Base-by-base conservation (phyloP, 1,140 invertebrate species). In the Hormaphis cornu region DNA sequence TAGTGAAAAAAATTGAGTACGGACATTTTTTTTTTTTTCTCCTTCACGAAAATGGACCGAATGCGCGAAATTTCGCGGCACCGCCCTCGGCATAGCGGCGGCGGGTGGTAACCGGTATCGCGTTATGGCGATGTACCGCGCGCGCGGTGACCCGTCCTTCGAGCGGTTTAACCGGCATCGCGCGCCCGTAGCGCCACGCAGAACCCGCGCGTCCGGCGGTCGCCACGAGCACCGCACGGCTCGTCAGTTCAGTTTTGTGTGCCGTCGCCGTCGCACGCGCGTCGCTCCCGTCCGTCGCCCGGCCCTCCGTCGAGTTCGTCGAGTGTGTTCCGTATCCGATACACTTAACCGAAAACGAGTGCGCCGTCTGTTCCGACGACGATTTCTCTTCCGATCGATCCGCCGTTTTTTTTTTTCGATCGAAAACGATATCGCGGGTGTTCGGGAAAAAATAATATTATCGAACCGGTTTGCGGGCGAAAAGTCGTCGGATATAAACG, bases 191-290 rank as follows among this genome's bases (percentile, higher is more conserved):
- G 59, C 59, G 42, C 8, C 28, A 16, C 40, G n/a, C 14, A 0
- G 61, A 20, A 7, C n/a, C 40, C 56, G n/a, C n/a, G n/a, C 35
- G 22, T 9, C 40, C 40, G 58, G 14, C 58, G 40, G 30, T 37
- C 7, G 56, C 35, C 35, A n/a, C n/a, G n/a, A 18, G 59, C 44
- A 33, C 18, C 53, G 22, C 14, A 12, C 26, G n/a, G 14, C 44
- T 50, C 42, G 26, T 26, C 61, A 66, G 58, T 63, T 61, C 28
- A 33, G 61, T 66, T 66, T 66, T n/a, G 44, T 66, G 61, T 66
- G 61, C 20, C 44, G 61, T 22, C 28, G 61, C 20, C 44, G 61
- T 22, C 28, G 14, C 10, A 28, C 50, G 2, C 40, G 61, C 16
- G 3, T 3, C 44, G 44, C 3, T 20, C 44, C 12, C 44, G 59